Evolutionary conservation across 2,888 invertebrate genomes (phyloP).

Genomic region (Deilephila elpenor): DNA sequence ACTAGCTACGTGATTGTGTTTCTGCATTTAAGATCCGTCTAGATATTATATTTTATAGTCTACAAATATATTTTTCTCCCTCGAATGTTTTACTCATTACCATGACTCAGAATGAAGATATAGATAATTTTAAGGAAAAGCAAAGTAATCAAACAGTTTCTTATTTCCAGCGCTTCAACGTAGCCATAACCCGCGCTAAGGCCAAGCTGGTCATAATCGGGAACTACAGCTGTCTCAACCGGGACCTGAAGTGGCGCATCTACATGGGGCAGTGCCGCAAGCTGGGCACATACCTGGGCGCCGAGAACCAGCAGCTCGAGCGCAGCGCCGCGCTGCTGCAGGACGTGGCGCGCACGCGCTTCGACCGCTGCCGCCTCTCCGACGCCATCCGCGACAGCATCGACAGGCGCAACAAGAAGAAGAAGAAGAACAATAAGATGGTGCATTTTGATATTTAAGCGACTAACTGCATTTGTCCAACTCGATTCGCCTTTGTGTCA

Average conservation of each 20-base stretch:
- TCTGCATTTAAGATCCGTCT: too few species aligned
- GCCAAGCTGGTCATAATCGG: constrained; percentile 86
- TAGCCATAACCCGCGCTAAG: constrained; percentile 89
- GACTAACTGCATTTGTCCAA: not conserved
- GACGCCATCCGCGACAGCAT: constrained; percentile 42
- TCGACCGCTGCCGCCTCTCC: constrained; percentile 53
- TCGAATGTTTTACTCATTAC: too few species aligned
- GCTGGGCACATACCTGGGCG: constrained; percentile 62
- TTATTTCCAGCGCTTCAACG: constrained; percentile 87
- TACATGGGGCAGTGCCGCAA: constrained; percentile 67
- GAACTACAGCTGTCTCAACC: constrained; percentile 76
- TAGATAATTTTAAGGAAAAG: constrained; percentile 18
- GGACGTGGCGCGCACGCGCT: constrained; percentile 55
- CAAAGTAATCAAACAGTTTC: not conserved
- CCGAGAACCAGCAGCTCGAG: constrained; percentile 56
- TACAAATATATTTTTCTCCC: too few species aligned
- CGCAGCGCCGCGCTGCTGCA: constrained; percentile 50
- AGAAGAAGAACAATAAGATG: not conserved
- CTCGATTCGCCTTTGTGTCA: too few species aligned
- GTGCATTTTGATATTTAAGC: not conserved
- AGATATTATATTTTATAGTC: too few species aligned
- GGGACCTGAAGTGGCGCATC: constrained; percentile 63
- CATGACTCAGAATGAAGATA: too few species aligned
- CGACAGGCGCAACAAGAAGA: constrained; percentile 33
- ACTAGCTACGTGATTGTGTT: too few species aligned